A percentile compares a stretch with the other conserved stretches of the same genome.
These are phyloP conservation scores for Acleris holmiana DNA, from an alignment of 2,888 invertebrate species.

Conservation along the genomic window DNA sequence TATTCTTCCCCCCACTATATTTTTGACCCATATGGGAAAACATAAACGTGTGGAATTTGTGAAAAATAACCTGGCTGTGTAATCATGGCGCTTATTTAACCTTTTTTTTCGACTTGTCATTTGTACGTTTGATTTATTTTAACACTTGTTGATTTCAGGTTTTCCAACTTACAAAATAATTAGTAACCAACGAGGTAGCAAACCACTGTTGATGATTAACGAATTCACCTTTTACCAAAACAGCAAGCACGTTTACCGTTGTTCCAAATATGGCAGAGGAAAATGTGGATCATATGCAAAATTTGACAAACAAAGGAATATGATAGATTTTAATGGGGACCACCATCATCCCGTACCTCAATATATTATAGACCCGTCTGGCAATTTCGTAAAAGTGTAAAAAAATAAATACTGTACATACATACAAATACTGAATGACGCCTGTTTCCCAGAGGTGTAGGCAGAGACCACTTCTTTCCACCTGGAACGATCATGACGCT, in stretches of 20 bases:
- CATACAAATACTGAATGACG: too few species aligned
- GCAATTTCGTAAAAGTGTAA: background rate
- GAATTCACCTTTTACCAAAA: background rate
- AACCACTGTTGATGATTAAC: background rate
- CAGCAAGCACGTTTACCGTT: constrained; percentile 2
- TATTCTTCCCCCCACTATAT: too few species aligned
- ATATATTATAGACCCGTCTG: constrained; percentile 5
- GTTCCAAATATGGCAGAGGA: background rate
- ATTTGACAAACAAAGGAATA: background rate
- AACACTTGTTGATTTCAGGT: background rate
- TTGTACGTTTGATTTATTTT: background rate
- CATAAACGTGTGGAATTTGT: background rate
- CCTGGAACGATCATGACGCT: too few species aligned
- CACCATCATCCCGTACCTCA: constrained; percentile 7
- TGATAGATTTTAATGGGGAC: too few species aligned
- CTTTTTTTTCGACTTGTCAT: background rate
- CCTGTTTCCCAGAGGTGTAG: too few species aligned
- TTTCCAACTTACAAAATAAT: background rate
- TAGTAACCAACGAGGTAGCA: background rate
- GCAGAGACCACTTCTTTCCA: too few species aligned
- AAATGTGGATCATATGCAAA: constrained; percentile 1
- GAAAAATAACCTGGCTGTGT: background rate
- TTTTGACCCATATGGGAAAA: too few species aligned
- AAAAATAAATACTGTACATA: too few species aligned
- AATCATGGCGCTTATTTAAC: too few species aligned